These are phyloP conservation scores for Ptycholaimellus sp. DNA, from an alignment of 2,888 invertebrate species.

Conservation along the genomic window DNA sequence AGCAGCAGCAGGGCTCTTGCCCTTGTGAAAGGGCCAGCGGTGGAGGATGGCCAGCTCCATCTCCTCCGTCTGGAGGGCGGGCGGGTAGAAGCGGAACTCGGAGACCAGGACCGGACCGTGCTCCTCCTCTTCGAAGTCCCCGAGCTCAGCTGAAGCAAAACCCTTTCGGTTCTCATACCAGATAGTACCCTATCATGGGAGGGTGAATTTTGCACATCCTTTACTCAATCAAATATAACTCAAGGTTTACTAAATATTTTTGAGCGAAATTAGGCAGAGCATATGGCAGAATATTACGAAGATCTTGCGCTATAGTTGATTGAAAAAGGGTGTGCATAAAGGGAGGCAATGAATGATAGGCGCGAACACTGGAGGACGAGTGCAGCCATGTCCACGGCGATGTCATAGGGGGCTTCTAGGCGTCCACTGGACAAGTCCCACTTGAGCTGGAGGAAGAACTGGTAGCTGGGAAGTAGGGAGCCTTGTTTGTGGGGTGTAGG, in stretches of 20 bases:
- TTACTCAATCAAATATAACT: no score
- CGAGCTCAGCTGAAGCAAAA: slow-evolving; percentile 55
- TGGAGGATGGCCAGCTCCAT: slow-evolving; percentile 81
- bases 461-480: slow-evolving; percentile 39
- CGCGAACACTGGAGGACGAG: slow-evolving; percentile 65
- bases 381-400: slow-evolving; percentile 67
- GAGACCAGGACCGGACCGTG: slow-evolving; percentile 92
- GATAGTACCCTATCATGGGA: no score
- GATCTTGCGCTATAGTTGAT: no score
- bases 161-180: no score
- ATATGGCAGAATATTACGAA: no score
- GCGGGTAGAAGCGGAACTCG: slow-evolving; percentile 85
- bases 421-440: slow-evolving; percentile 73
- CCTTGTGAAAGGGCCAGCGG: slow-evolving; percentile 42
- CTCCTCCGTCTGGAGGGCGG: slow-evolving; percentile 56
- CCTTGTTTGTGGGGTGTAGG: neutral
- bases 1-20: slow-evolving; percentile 75
- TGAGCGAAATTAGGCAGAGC: no score
- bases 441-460: slow-evolving; percentile 89
- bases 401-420: slow-evolving; percentile 62
- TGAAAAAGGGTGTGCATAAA: no score
- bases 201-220: no score
- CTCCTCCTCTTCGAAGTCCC: slow-evolving; percentile 69
- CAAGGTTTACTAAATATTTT: no score
- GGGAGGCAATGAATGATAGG: no score